phyloP scores from a whole-genome alignment of 2,888 invertebrate species.

The Cinara cedri region DNA sequence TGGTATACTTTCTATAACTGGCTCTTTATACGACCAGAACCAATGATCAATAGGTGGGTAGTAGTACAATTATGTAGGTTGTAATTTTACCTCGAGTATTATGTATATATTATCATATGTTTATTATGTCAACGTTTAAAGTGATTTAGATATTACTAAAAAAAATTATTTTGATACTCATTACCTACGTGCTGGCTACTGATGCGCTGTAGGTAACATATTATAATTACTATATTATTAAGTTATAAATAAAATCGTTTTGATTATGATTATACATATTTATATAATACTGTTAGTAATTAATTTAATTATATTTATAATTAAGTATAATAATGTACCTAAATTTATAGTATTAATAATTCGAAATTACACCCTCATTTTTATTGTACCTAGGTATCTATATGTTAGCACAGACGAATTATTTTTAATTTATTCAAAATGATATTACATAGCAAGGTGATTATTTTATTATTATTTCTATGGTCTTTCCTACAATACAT shows the following conservation, averaged over 20 bases:
- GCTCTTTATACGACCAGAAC: conserved; percentile 4
- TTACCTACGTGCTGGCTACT: background rate
- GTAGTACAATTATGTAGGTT: conserved; percentile 31
- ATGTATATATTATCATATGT: background rate
- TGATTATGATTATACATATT: too few relatives aligned
- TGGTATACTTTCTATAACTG: conserved; percentile 31
- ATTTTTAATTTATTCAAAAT: background rate
- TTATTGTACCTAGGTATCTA: too few relatives aligned
- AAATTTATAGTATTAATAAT: too few relatives aligned
- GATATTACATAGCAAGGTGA: too few relatives aligned
- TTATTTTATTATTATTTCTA: background rate
- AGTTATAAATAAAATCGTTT: too few relatives aligned
- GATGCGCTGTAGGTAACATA: too few relatives aligned
- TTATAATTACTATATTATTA: too few relatives aligned
- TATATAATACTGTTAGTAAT: too few relatives aligned
- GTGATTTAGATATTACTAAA: background rate
- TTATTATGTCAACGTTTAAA: background rate
- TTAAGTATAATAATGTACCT: too few relatives aligned
- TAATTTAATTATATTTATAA: too few relatives aligned
- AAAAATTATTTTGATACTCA: background rate
- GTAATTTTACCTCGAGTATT: conserved; percentile 6
- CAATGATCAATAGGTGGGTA: conserved; percentile 7
- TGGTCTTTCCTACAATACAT: too few relatives aligned
- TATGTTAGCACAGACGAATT: background rate
- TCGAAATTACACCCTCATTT: too few relatives aligned